A percentile compares a stretch with the other conserved stretches of the same genome.
Evolutionary conservation across 2,797 vertebrate species (phyloP).

Genomic region (Karalla daura): DNA sequence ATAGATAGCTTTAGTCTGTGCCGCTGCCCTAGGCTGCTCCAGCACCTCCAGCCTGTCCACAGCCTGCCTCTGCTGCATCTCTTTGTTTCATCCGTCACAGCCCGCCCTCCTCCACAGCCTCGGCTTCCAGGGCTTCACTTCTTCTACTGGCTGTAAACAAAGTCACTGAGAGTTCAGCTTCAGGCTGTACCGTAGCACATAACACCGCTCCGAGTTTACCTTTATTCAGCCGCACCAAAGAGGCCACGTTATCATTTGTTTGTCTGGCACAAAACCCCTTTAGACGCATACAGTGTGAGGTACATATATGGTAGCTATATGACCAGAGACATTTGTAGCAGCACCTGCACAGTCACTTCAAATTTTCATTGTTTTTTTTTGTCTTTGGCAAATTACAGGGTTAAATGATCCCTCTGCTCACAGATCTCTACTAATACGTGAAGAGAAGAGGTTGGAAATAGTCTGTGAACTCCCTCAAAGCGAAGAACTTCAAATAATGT

Average conservation of each 20-base stretch:
- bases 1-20: slow-evolving; percentile 49
- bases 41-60: slow-evolving; percentile 54
- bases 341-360: not conserved
- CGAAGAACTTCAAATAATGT: slow-evolving; percentile 59
- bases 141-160: not conserved
- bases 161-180: not conserved
- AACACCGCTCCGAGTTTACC: too few species aligned
- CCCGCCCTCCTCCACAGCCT: slow-evolving; percentile 5
- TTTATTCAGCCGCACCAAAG: too few species aligned
- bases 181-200: not conserved
- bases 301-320: not conserved
- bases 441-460: too few species aligned
- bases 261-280: too few species aligned
- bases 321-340: not conserved
- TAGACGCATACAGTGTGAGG: too few species aligned
- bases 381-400: too few species aligned
- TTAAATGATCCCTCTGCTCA: too few species aligned
- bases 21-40: slow-evolving; percentile 47
- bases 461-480: slow-evolving; percentile 51
- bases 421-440: too few species aligned
- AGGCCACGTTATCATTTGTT: too few species aligned
- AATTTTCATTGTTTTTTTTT: not conserved
- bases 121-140: slow-evolving; percentile 2
- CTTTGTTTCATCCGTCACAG: slow-evolving; percentile 46
- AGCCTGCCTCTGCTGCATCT: slow-evolving; percentile 10